Percentiles rank a stretch among this genome's conserved stretches.
Conservation (phyloP, 2,113 vertebrate genomes). For the Xenopus borealis region DNA sequence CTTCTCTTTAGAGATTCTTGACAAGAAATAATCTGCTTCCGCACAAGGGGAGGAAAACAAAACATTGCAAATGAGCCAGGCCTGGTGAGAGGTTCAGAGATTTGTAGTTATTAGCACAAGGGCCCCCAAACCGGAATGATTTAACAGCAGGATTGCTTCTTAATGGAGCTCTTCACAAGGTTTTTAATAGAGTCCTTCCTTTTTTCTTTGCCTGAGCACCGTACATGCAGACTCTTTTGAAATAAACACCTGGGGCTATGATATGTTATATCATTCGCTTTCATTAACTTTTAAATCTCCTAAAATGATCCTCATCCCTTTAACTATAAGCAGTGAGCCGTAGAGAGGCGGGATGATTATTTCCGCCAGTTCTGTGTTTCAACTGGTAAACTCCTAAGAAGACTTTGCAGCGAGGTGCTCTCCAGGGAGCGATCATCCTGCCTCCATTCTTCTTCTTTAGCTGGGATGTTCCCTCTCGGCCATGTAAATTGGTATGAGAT, state of each 20-base stretch:
- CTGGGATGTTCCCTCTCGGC: slow-evolving; percentile 9
- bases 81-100: slow-evolving; percentile 44
- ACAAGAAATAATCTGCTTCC: slow-evolving; percentile 45
- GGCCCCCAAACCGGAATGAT: slow-evolving; percentile 52
- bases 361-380: neutral
- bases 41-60: slow-evolving; percentile 37
- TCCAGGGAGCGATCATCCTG: neutral
- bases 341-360: neutral
- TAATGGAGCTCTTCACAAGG: slow-evolving; percentile 52
- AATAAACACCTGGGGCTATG: slow-evolving; percentile 62
- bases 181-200: slow-evolving; percentile 58
- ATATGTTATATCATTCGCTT: slow-evolving; percentile 51
- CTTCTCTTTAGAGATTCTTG: slow-evolving; percentile 43
- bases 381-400: neutral
- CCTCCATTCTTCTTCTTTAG: neutral
- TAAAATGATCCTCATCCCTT: slow-evolving; percentile 50
- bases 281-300: slow-evolving; percentile 72
- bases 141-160: slow-evolving; percentile 56
- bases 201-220: slow-evolving; percentile 52
- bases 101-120: slow-evolving; percentile 50
- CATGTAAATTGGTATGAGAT: slow-evolving; percentile 24
- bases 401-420: slow-evolving; percentile 10
- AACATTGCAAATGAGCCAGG: slow-evolving; percentile 28
- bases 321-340: slow-evolving; percentile 21
- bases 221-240: slow-evolving; percentile 50